Percentiles rank a stretch among this genome's conserved stretches.
Conservation (phyloP, 1,140 invertebrate genomes). For the Chlorops oryzae region DNA sequence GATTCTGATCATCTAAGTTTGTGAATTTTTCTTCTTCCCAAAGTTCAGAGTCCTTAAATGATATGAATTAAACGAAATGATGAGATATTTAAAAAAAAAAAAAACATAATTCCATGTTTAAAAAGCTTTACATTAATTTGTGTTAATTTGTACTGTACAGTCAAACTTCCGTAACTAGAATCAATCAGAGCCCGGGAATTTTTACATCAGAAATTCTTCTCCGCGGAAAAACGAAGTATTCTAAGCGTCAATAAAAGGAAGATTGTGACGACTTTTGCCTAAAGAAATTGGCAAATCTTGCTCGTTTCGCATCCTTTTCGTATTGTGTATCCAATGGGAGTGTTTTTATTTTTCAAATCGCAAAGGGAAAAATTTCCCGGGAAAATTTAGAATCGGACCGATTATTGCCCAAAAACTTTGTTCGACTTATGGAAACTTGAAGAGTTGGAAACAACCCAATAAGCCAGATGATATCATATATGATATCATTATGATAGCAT, state of each 20-base stretch:
- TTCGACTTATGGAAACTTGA: too few relatives aligned
- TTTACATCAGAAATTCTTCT: too few relatives aligned
- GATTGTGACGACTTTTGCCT: too few relatives aligned
- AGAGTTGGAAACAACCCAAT: too few relatives aligned
- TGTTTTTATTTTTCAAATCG: background rate
- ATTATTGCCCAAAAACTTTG: too few relatives aligned
- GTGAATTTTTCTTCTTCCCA: conserved; percentile 61
- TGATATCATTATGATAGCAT: too few relatives aligned
- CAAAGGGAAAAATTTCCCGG: background rate
- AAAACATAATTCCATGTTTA: background rate
- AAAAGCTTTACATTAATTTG: background rate
- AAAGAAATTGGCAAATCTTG: background rate
- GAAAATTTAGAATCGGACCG: too few relatives aligned
- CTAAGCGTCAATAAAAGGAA: too few relatives aligned
- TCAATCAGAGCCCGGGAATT: too few relatives aligned
- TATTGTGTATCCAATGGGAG: background rate
- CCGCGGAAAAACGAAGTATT: too few relatives aligned
- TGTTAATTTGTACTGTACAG: background rate
- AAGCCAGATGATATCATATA: too few relatives aligned
- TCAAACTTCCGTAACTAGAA: too few relatives aligned
- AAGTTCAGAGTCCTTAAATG: background rate
- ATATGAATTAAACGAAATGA: background rate
- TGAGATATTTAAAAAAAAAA: background rate
- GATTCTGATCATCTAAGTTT: conserved; percentile 57
- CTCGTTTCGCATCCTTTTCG: background rate